Conservation (phyloP, 2,113 vertebrate genomes). For the Diphyllodes magnificus region DNA sequence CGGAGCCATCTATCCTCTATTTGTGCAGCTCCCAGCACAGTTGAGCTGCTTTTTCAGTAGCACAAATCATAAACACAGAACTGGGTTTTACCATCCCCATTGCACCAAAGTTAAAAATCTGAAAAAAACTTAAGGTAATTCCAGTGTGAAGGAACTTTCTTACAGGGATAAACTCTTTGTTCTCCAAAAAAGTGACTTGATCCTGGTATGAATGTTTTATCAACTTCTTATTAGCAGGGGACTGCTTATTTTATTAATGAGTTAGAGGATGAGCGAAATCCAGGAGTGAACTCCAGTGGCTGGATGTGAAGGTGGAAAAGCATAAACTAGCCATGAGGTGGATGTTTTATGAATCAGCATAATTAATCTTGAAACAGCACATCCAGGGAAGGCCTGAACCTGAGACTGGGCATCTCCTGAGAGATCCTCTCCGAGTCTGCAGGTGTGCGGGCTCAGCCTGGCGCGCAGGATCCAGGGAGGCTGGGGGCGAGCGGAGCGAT, state of each 20-base stretch:
- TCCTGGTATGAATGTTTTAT: background rate
- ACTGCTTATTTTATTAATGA: background rate
- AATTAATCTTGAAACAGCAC: background rate
- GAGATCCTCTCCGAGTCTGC: background rate
- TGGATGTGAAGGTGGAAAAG: background rate
- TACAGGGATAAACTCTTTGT: too few relatives aligned
- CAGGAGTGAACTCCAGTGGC: background rate
- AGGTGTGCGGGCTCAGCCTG: background rate
- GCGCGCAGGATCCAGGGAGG: accelerated
- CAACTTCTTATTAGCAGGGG: background rate
- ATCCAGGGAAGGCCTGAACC: background rate
- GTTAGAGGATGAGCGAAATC: background rate
- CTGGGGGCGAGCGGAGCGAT: accelerated
- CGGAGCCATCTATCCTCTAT: background rate
- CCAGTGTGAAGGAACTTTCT: background rate
- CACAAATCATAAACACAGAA: background rate
- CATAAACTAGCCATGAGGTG: background rate
- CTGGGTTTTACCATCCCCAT: background rate
- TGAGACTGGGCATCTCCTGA: background rate
- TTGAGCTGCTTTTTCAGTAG: background rate
- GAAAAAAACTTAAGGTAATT: background rate
- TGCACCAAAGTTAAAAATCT: background rate
- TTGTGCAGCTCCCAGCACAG: background rate
- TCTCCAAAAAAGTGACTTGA: background rate
- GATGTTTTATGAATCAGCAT: constrained; percentile 29